Evolutionary conservation across 2,888 invertebrate species (phyloP), one percentile per base, ranked within the genome.

Genomic region (Ormyrus pomaceus): DNA sequence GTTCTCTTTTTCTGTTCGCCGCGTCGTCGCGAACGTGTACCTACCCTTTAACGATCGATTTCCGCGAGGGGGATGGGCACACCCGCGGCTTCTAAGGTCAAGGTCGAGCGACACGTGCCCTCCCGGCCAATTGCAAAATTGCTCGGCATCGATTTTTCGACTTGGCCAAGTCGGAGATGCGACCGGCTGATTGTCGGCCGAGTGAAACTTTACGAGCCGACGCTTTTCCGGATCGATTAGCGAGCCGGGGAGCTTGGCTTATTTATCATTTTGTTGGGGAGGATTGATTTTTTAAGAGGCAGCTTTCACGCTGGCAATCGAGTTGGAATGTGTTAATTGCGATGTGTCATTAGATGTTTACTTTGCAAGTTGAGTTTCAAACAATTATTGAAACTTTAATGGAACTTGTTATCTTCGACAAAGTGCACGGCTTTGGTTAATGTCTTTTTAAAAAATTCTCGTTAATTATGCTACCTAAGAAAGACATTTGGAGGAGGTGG

Each of bases 81-180:
- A n/a, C 10, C 10, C 10, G 6, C 7, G n/a, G 66, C 8, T 13
- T 10, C 8, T 53, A 65, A 56, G 68, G 79, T 74, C 69, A 79
- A 79, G 79, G 79, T 79, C 69, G 48, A n/a, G 8, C 56, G 55
- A 58, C 65, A 69, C 68, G 61, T 48, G 74, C 34, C 34, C 34
- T 34, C 34, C 34, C 34, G 34, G 34, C 34, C 34, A 34, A 34
- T 34, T 34, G 34, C 34, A 34, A 34, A 34, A 34, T 34, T 34
- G 34, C 3, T 34, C 34, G 34, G 34, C 19, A 66, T 13, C 58
- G 58, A 70, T 59, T 48, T 70, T 58, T 70, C n/a, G 55, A 19
- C 34, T 61, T 61, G n/a, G n/a, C n/a, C 6, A n/a, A 53, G 53
- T 10, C 9, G n/a, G 56, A 56, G 9, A 53, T 53, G 34, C 10